Conservation (phyloP, 92 coral and sea anemone genomes). For the Parazoanthus atlanticus region DNA sequence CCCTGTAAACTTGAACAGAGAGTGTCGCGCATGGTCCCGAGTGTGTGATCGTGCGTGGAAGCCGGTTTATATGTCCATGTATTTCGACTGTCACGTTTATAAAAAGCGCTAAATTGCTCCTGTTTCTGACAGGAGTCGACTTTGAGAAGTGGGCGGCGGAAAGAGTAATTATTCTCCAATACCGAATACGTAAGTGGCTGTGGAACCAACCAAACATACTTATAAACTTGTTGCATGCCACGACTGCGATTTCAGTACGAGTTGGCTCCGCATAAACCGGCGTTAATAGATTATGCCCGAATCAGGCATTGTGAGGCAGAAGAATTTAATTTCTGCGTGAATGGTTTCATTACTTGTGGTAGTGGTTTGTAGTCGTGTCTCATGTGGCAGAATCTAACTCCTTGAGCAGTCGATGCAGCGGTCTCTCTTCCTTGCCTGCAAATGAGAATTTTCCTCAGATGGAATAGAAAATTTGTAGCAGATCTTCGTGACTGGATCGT, state of each 20-base stretch:
- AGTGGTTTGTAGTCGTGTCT: not conserved
- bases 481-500: constrained; percentile 34
- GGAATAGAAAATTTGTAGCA: constrained; percentile 49
- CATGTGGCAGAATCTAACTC: constrained; percentile 38
- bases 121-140: constrained; percentile 32
- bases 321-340: not conserved
- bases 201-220: not conserved
- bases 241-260: not conserved
- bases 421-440: constrained; percentile 29
- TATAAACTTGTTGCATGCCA: constrained; percentile 3
- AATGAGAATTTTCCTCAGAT: constrained; percentile 46
- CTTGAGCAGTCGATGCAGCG: constrained; percentile 22
- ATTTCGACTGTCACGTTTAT: not conserved
- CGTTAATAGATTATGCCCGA: not conserved
- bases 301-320: constrained; percentile 6
- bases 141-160: constrained; percentile 35
- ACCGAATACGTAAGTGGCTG: constrained; percentile 33
- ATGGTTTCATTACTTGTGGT: constrained; percentile 23
- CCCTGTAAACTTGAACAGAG: constrained; percentile 7
- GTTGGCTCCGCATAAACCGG: not conserved
- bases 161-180: constrained; percentile 14
- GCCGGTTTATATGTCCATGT: constrained; percentile 1
- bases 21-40: not conserved
- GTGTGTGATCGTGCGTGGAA: constrained; percentile 26
- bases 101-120: constrained; percentile 24